Evolutionary conservation across 2,113 vertebrate species (phyloP).

Genomic region (Pygoscelis adeliae): DNA sequence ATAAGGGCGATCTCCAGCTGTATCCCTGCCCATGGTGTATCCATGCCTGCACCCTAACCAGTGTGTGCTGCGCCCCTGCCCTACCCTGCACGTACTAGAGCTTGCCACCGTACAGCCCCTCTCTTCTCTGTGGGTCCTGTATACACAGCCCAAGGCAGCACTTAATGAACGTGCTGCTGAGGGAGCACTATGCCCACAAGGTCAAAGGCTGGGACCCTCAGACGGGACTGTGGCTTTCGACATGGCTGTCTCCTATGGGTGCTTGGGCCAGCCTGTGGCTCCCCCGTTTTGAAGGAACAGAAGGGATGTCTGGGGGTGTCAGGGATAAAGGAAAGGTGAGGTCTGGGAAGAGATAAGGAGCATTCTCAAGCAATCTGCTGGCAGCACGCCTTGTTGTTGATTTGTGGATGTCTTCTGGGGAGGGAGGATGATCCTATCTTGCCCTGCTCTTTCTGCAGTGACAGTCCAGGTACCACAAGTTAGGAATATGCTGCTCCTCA

Average conservation of each 20-base stretch:
- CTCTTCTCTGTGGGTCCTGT: background rate
- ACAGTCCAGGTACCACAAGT: background rate
- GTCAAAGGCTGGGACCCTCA: background rate
- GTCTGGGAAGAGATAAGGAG: background rate
- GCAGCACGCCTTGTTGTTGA: background rate
- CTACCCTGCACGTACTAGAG: background rate
- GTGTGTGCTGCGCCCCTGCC: background rate
- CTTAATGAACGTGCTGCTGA: fast-evolving
- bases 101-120: background rate
- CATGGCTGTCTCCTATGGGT: background rate
- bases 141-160: background rate
- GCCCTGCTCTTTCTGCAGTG: background rate
- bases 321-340: background rate
- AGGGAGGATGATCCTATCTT: background rate
- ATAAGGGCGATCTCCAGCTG: background rate
- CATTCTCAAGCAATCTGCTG: background rate
- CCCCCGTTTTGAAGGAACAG: background rate
- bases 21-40: background rate
- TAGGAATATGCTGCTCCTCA: background rate
- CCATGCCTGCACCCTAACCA: too few relatives aligned
- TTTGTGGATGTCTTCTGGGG: background rate
- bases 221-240: background rate
- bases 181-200: background rate
- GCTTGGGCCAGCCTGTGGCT: background rate
- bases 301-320: background rate